Conservation (phyloP, 2,113 vertebrate genomes). For the Entomyzon cyanotis region DNA sequence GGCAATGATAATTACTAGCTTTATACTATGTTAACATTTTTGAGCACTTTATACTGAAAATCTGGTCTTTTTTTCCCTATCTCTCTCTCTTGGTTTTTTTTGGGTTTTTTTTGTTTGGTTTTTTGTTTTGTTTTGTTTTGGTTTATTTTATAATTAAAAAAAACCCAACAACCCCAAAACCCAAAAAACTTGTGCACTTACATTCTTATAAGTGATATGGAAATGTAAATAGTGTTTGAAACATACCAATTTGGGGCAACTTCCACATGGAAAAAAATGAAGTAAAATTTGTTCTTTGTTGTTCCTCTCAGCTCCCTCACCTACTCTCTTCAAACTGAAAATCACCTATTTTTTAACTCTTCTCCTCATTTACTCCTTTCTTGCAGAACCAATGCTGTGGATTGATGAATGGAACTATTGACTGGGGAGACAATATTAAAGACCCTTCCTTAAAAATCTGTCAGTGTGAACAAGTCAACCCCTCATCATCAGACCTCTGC, state of each 20-base stretch:
- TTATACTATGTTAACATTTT: background rate
- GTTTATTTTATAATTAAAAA: no score
- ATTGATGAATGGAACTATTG: constrained; percentile 22
- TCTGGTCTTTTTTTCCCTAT: rapidly evolving
- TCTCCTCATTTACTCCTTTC: background rate
- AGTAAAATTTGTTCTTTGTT: background rate
- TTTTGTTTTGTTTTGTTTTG: no score
- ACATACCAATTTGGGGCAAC: background rate
- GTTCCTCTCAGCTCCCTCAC: background rate
- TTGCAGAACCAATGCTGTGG: constrained; percentile 76
- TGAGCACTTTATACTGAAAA: background rate
- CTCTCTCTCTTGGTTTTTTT: no score
- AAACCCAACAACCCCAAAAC: no score
- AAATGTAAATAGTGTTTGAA: background rate
- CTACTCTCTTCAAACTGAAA: background rate
- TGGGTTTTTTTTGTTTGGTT: no score
- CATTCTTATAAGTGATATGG: background rate
- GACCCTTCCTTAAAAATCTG: background rate
- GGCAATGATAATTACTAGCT: background rate
- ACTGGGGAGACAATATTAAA: constrained; percentile 62
- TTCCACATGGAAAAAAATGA: background rate
- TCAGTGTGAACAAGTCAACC: rapidly evolving
- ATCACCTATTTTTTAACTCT: background rate
- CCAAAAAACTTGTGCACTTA: background rate
- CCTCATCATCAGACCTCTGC: background rate